Base-by-base conservation (phyloP, 35 echinoderm and acorn worm genomes). In the Lytechinus pictus region DNA sequence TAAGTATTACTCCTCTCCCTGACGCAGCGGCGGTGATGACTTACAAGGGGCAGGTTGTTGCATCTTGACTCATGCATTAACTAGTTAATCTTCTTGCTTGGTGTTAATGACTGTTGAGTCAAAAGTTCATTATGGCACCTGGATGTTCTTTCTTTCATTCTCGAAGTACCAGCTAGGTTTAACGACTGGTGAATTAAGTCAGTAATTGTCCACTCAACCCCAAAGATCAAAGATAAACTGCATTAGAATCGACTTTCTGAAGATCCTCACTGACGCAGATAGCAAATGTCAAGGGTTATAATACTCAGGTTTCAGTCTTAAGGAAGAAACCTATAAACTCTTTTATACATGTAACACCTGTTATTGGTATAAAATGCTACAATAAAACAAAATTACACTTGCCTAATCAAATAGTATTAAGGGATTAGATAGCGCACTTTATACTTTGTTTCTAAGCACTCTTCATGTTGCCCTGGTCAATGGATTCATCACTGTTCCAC, bases 21-120 rank as follows among this genome's bases (percentile, higher is more conserved):
- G 66, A 79, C 66, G n/a, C 66, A 79, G 66, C 66, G 19, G n/a
- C 21, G 66, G n/a, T 14, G 66, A 79, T 79, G 66, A n/a, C 66
- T 79, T 79, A 14, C 66, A 79, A 79, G 66, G 66, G 28, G 52
- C 27, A 54, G 33, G 88, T 90, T 44, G 52, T 21, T 14, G 9
- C 5, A 0, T 10, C 88, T 90, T 90, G 88, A 90, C 88, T 90
- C 88, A 90, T 54, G 52, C 88, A 90, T 90, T 90, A 90, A 19
- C 88, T 52, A 58, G 28, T 90, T 90, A 90, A 90, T 90, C 88
- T 33, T 44, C 88, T 90, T 52, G 88, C 52, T 44, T 12, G 24
- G 27, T 5, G 88, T 90, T 54, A 52, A 54, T 44, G 88, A 52
- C 88, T 90, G 88, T 90, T 52, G 88, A 52, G 88, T 90, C 88